Conservation (phyloP, 1,140 invertebrate genomes). For the Linepithema humile region DNA sequence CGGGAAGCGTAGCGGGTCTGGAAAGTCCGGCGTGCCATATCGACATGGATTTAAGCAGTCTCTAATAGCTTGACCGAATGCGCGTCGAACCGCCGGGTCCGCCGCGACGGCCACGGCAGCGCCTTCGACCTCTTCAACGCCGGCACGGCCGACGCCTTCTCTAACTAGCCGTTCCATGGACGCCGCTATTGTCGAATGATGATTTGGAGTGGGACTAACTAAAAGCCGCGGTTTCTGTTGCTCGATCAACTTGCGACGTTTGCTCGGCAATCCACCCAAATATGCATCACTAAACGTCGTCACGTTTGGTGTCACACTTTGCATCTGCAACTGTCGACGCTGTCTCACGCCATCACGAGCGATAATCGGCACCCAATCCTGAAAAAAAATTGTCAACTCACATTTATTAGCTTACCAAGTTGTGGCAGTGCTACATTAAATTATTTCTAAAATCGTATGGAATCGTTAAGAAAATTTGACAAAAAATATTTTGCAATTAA, state of each 20-base stretch:
- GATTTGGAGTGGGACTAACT: conserved; percentile 77
- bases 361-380: conserved; percentile 94
- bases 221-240: conserved; percentile 81
- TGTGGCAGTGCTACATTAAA: background rate
- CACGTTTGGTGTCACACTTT: conserved; percentile 72
- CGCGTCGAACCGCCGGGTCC: conserved; percentile 78
- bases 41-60: conserved; percentile 79
- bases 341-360: conserved; percentile 89
- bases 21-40: conserved; percentile 78
- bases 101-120: conserved; percentile 80
- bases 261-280: conserved; percentile 91
- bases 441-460: background rate
- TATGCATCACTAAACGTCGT: conserved; percentile 93
- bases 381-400: background rate
- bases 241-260: conserved; percentile 90
- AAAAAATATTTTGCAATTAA: background rate
- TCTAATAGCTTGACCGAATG: conserved; percentile 82
- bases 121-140: conserved; percentile 80
- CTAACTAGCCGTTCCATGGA: conserved; percentile 81
- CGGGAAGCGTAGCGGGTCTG: conserved; percentile 80
- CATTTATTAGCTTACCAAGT: background rate
- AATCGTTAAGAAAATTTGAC: background rate
- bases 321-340: conserved; percentile 83
- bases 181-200: conserved; percentile 74
- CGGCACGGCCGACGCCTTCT: conserved; percentile 78